phyloP scores from a whole-genome alignment of 2,888 invertebrate species.

The Helicoverpa assulta region DNA sequence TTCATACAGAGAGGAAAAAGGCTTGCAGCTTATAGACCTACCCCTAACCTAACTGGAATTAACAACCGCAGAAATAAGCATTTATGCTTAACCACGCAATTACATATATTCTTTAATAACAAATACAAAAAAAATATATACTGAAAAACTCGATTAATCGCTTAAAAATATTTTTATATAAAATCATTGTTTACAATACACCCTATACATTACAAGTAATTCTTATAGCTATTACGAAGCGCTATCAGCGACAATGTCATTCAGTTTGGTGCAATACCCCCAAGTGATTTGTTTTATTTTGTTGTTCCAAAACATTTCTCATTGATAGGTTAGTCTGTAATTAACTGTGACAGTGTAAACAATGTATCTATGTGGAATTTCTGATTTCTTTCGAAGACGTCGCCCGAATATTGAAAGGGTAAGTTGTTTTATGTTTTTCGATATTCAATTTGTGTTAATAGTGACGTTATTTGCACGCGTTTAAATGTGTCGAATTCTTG shows the following conservation, averaged over 20 bases:
- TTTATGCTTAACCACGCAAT: too few species aligned
- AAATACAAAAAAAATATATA: too few species aligned
- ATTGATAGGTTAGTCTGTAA: slow-evolving; percentile 27
- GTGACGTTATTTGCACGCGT: too few species aligned
- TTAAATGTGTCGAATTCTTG: too few species aligned
- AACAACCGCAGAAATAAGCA: too few species aligned
- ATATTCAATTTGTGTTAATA: too few species aligned
- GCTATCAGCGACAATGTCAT: slow-evolving; percentile 63
- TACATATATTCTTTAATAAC: too few species aligned
- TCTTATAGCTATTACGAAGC: slow-evolving; percentile 60
- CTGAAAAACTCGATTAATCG: too few species aligned
- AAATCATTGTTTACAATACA: slow-evolving; percentile 28
- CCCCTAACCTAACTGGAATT: too few species aligned
- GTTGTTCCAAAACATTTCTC: slow-evolving; percentile 44
- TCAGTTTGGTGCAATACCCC: slow-evolving; percentile 66
- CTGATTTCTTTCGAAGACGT: slow-evolving; percentile 79
- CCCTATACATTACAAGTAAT: slow-evolving; percentile 56
- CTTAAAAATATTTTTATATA: too few species aligned
- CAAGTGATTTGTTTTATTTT: slow-evolving; percentile 54
- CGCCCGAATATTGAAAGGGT: slow-evolving; percentile 80
- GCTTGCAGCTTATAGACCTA: too few species aligned
- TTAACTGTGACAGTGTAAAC: slow-evolving; percentile 42
- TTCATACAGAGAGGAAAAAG: too few species aligned
- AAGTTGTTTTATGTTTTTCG: slow-evolving; percentile 53
- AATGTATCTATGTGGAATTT: slow-evolving; percentile 84